A percentile compares a stretch with the other conserved stretches of the same genome.
Conservation (phyloP, 2,113 vertebrate genomes). For the Mus pahari region DNA sequence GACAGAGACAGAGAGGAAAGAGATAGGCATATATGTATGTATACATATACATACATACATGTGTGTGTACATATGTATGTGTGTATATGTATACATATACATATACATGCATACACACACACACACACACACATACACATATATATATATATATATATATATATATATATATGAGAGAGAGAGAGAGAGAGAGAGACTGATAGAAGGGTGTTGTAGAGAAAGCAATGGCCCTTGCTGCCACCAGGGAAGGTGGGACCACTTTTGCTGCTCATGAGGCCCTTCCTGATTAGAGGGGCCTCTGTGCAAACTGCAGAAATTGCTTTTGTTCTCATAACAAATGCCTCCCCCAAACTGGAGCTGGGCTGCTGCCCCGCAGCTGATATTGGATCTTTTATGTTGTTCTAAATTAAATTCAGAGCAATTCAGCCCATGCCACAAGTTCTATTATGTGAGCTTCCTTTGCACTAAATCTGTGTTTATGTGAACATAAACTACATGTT, state of each 20-base stretch:
- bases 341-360: not conserved
- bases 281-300: not conserved
- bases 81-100: no score
- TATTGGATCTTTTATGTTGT: slow-evolving; percentile 67
- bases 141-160: no score
- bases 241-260: not conserved
- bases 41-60: no score
- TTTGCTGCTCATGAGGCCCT: slow-evolving; percentile 18
- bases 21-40: no score
- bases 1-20: not conserved
- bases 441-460: slow-evolving; percentile 70
- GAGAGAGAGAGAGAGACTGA: fast-evolving
- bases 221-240: not conserved
- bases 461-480: slow-evolving; percentile 81
- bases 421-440: slow-evolving; percentile 57
- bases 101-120: no score
- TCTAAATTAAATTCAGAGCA: slow-evolving; percentile 76
- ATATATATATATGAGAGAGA: no score
- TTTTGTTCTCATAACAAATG: slow-evolving; percentile 34
- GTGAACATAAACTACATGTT: slow-evolving; percentile 74
- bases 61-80: no score
- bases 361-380: slow-evolving; percentile 61
- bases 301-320: slow-evolving; percentile 18
- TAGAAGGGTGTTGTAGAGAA: not conserved
- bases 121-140: no score